Evolutionary conservation across 1,140 invertebrate species (phyloP), one percentile per base, ranked within the genome.

Genomic region (Conopomorpha cramerella): DNA sequence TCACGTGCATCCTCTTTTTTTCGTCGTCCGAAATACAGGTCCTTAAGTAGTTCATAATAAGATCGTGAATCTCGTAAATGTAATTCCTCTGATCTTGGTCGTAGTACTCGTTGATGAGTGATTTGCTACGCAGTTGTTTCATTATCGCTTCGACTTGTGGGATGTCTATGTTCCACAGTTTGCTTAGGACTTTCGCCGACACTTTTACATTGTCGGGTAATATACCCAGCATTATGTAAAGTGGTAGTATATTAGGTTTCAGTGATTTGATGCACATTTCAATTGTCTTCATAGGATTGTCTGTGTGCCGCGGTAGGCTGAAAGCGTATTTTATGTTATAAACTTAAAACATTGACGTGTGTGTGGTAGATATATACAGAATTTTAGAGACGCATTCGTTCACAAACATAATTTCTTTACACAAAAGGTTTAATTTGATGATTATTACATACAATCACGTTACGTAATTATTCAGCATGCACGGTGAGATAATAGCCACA

Each of bases 241-340:
- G 36, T 2, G 52, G 46, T 2, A 65, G 27, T 3, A 67, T 52
- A 23, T 65, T 51, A 0, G 51, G 41, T 37, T 59, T 51, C 3
- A 76, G 33, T 0, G 63, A 62, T 43, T 67, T 65, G 12, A 73
- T 60, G 36, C 71, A 76, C 10, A 76, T 45, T 51, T 70, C 59
- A 30, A 70, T 57, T 4, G 70, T 52, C 42, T 70, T 71, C 45
- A 63, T 63, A 10, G 51, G 59, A 11, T 67, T 60, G 15, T 54
- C 46, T 12, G 55, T 50, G 25, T 51, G 44, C 34, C 41, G 49
- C 34, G 49, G 36, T 37, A 60, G 42, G 36, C 59, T 61, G n/a
- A n/a, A n/a, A n/a, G n/a, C n/a, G n/a, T n/a, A n/a, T n/a, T n/a
- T n/a, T n/a, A n/a, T n/a, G n/a, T n/a, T n/a, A n/a, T n/a, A n/a